phyloP scores from a whole-genome alignment of 1,140 invertebrate species.

The Melanaphis sacchari region DNA sequence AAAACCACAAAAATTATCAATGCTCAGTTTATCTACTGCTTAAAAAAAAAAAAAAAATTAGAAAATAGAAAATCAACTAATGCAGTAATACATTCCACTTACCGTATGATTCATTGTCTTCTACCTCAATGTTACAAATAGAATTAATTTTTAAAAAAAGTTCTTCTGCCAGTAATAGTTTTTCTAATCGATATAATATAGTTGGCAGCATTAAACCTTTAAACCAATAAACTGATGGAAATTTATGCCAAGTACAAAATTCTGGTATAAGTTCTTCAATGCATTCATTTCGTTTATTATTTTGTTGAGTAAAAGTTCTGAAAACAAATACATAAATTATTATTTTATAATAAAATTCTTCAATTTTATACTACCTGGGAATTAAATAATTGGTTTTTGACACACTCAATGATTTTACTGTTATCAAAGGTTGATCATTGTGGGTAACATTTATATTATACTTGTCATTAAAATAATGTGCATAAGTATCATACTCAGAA shows the following conservation, averaged over 20 bases:
- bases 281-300: slow-evolving; percentile 68
- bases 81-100: neutral
- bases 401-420: slow-evolving; percentile 70
- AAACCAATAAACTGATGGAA: slow-evolving; percentile 87
- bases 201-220: slow-evolving; percentile 89
- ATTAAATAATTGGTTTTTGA: slow-evolving; percentile 77
- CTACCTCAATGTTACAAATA: slow-evolving; percentile 44
- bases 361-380: slow-evolving; percentile 67
- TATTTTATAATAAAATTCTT: neutral
- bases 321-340: slow-evolving; percentile 16
- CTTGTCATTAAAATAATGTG: slow-evolving; percentile 82
- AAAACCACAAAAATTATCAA: neutral
- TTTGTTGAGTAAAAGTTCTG: neutral
- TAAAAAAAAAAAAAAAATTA: neutral
- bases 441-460: slow-evolving; percentile 70
- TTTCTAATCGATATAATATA: slow-evolving; percentile 81
- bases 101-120: neutral
- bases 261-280: slow-evolving; percentile 82
- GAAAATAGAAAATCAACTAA: neutral
- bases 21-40: slow-evolving; percentile 59
- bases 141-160: slow-evolving; percentile 71
- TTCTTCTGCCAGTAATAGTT: slow-evolving; percentile 82
- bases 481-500: slow-evolving; percentile 75
- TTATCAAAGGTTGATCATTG: slow-evolving; percentile 84
- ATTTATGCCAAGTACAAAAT: slow-evolving; percentile 75